Evolutionary conservation across 2,888 invertebrate species (phyloP), one percentile per base, ranked within the genome.

Genomic region (Melitaea athalia): DNA sequence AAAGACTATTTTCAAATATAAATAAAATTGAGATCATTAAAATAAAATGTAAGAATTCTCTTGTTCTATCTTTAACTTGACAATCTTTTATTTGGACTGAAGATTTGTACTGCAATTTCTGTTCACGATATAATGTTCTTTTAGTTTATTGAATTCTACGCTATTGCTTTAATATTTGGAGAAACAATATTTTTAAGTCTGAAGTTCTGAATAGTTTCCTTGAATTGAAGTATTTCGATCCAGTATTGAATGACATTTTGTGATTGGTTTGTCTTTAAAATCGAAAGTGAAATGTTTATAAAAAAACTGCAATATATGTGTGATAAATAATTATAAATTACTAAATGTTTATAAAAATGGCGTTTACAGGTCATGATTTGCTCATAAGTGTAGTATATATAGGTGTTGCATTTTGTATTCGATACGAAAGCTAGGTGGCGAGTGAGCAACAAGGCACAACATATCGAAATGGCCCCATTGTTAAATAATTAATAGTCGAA

Each of bases 181-280:
- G 47, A n/a, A 49, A n/a, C 47, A 49, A 49, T 49, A 49, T 49
- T 49, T n/a, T 49, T 49, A 49, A n/a, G 5, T 49, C 6, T 49
- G 14, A 14, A 12, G 5, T 49, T n/a, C n/a, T 49, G n/a, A 49
- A 49, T n/a, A n/a, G 47, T 49, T 14, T n/a, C n/a, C n/a, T 14
- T 49, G n/a, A 49, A 49, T 49, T 11, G 14, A 45, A 45, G 47
- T 49, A 49, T 49, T 49, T 49, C n/a, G 47, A 49, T 49, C 6
- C 14, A 3, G 47, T 49, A n/a, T 49, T n/a, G 47, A n/a, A 49
- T n/a, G 5, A 49, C n/a, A 14, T 49, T 49, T 6, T n/a, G n/a
- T 14, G 47, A 49, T 49, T 49, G n/a, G n/a, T 49, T 49, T 49
- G 3, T 49, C 38, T 49, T n/a, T n/a, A n/a, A n/a, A n/a, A n/a